Evolutionary conservation across 2,113 vertebrate species (phyloP).

Genomic region (Procavia capensis): DNA sequence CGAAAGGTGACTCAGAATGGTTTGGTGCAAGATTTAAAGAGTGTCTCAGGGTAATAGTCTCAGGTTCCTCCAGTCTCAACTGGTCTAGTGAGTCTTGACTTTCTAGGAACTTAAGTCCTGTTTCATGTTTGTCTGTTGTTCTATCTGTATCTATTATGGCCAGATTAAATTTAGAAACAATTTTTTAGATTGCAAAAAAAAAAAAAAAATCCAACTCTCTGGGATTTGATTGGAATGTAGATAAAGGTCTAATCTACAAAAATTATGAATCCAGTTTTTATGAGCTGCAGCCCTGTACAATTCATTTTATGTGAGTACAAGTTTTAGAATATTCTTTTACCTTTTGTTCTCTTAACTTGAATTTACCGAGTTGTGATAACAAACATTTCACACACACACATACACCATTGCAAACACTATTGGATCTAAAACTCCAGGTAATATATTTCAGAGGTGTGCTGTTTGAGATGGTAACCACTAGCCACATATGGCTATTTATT

Average conservation of each 20-base stretch:
- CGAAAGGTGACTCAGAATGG: no score
- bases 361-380: background rate
- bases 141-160: no score
- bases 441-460: background rate
- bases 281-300: background rate
- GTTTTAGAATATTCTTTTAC: background rate
- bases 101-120: no score
- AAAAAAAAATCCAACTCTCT: background rate
- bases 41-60: no score
- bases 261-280: background rate
- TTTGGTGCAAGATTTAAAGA: no score
- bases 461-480: background rate
- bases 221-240: background rate
- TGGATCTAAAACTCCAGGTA: background rate
- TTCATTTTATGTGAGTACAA: background rate
- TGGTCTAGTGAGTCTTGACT: no score
- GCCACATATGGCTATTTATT: background rate
- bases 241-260: background rate
- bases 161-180: conserved; percentile 11
- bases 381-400: background rate
- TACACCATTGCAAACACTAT: background rate
- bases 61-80: no score
- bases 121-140: no score
- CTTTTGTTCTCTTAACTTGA: background rate
- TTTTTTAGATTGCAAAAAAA: background rate